phyloP scores from a whole-genome alignment of 2,113 vertebrate species.

The Hoplias malabaricus region DNA sequence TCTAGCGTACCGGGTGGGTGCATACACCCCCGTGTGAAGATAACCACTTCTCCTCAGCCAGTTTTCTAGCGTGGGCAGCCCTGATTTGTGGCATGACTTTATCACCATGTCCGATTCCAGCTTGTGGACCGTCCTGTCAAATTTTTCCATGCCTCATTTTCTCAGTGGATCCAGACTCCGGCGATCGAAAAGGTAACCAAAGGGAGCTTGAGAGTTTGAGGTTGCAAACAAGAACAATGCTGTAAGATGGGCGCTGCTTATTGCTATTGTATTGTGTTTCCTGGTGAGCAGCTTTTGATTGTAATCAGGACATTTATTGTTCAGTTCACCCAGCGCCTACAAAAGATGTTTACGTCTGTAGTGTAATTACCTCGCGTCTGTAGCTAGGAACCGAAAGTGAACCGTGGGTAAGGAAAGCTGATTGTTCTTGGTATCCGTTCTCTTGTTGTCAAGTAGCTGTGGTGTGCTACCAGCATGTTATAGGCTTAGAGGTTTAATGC shows the following conservation, averaged over 20 bases:
- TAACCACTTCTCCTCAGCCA: slow-evolving; percentile 44
- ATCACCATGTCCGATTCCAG: slow-evolving; percentile 84
- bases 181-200: slow-evolving; percentile 89
- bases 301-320: slow-evolving; percentile 49
- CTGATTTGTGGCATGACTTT: slow-evolving; percentile 57
- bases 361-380: slow-evolving; percentile 10
- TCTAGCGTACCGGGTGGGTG: slow-evolving; percentile 38
- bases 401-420: slow-evolving; percentile 7
- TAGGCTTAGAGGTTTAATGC: neutral
- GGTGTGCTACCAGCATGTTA: neutral
- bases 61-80: slow-evolving; percentile 48
- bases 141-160: slow-evolving; percentile 88
- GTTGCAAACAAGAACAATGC: slow-evolving; percentile 39
- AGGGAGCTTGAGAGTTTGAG: slow-evolving; percentile 1
- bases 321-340: slow-evolving; percentile 29
- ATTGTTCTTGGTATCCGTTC: slow-evolving; percentile 1
- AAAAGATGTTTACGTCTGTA: slow-evolving; percentile 44
- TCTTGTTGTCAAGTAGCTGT: neutral
- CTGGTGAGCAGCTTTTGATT: slow-evolving; percentile 45
- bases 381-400: slow-evolving; percentile 4
- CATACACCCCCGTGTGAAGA: slow-evolving; percentile 26
- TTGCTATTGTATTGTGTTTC: slow-evolving; percentile 49
- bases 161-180: slow-evolving; percentile 84
- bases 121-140: slow-evolving; percentile 86
- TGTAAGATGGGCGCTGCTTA: slow-evolving; percentile 5